Base-by-base conservation (phyloP, 2,797 vertebrate species). In the Eulemur coronatus region DNA sequence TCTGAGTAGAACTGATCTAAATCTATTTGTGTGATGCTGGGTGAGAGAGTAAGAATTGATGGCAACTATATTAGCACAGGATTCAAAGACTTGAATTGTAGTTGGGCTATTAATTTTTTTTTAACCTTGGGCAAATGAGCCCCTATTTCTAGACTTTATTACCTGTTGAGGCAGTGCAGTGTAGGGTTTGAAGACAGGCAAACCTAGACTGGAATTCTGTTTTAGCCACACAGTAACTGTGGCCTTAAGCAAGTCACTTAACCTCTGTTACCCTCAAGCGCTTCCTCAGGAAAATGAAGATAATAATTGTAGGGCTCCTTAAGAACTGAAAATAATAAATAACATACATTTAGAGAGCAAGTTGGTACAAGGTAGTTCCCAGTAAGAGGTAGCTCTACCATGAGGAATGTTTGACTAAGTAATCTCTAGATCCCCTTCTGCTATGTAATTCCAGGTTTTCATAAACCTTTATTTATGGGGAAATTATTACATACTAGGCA, bases 361-460 rank as follows among this genome's bases (percentile, higher is more conserved):
- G 52, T 15, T 30, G 35, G 46, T 30, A 33, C 10, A 28, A 3
- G 20, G 14, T 41, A 12, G n/a, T 91, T 73, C 57, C 20, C 2
- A 33, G 0, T 50, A 52, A 65, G 22, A 81, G 35, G 38, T 28
- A 52, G 48, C 17, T 87, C n/a, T 65, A 12, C 10, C 4, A 9
- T 38, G 69, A 48, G 3, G 57, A 52, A 17, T n/a, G 1, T 43
- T 79, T 38, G 15, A 24, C 52, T 72, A 28, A 86, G 46, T 46
- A 70, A 89, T 84, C 50, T 50, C 57, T 75, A n/a, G 69, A 89
- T 63, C 7, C 15, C 4, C 50, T 86, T 67, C 30, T 84, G 69
- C 7, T 38, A 24, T 95, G 7, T 89, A 84, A 82, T 85, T 96
- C 91, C 89, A 80, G 5, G 33, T 85, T 93, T 41, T 84, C 46